Evolutionary conservation across 2,113 vertebrate species (phyloP).

Genomic region (Pedetes capensis): DNA sequence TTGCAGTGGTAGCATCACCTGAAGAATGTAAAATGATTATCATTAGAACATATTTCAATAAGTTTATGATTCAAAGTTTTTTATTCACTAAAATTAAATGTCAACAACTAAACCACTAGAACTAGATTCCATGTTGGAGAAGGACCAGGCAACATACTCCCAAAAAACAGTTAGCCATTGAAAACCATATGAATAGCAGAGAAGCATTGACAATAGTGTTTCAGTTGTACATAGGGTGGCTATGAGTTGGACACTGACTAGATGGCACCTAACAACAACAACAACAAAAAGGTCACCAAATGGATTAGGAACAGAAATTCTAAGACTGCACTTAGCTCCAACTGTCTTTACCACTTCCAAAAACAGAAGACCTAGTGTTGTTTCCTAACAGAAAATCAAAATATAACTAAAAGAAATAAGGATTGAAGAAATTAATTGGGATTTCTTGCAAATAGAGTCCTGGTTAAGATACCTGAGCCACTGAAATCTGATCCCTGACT

Average conservation of each 20-base stretch:
- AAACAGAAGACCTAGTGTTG: neutral
- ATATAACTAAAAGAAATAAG: slow-evolving; percentile 5
- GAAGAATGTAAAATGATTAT: neutral
- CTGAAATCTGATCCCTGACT: neutral
- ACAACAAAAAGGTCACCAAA: too few relatives aligned
- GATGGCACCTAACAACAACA: too few relatives aligned
- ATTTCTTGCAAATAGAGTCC: neutral
- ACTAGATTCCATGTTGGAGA: too few relatives aligned
- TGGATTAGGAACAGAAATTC: too few relatives aligned
- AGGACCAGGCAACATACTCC: too few relatives aligned
- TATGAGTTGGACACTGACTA: too few relatives aligned
- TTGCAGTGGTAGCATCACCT: neutral
- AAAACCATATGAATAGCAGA: too few relatives aligned
- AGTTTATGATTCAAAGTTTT: neutral
- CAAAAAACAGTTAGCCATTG: too few relatives aligned
- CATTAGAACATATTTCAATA: neutral
- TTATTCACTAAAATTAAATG: neutral
- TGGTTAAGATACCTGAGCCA: neutral
- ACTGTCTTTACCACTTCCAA: slow-evolving; percentile 22
- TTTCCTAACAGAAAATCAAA: slow-evolving; percentile 45
- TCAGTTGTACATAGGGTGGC: too few relatives aligned
- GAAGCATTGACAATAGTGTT: too few relatives aligned
- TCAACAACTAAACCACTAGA: neutral
- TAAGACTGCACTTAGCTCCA: too few relatives aligned
- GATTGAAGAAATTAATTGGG: neutral